phyloP scores from a whole-genome alignment of 2,888 invertebrate genomes.

The Morpho achilles region DNA sequence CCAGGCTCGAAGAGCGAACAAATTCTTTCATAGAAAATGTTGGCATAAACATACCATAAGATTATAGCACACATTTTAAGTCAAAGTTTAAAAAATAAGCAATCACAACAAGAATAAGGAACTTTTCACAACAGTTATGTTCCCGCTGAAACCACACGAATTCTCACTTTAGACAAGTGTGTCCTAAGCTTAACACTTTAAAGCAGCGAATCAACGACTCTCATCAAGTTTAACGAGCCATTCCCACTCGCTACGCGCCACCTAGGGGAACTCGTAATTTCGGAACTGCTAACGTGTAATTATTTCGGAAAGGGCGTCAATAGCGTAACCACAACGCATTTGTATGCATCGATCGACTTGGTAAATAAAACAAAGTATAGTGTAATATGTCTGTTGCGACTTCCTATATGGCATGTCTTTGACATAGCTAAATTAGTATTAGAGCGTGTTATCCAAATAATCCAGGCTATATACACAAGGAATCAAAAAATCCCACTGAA shows the following conservation, averaged over 20 bases:
- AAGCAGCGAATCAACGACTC: constrained; percentile 42
- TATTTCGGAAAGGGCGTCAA: constrained; percentile 70
- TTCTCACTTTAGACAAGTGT: background rate
- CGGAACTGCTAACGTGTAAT: constrained; percentile 71
- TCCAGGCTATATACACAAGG: too few relatives aligned
- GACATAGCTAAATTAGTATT: background rate
- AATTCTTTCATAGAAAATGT: too few relatives aligned
- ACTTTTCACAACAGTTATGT: too few relatives aligned
- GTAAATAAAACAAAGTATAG: constrained; percentile 16
- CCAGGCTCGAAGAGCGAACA: too few relatives aligned
- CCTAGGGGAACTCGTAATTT: constrained; percentile 64
- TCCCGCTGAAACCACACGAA: too few relatives aligned
- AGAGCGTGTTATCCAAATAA: too few relatives aligned
- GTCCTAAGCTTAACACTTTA: constrained; percentile 22
- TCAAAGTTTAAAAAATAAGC: too few relatives aligned
- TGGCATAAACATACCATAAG: too few relatives aligned
- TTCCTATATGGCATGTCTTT: background rate
- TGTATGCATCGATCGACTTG: constrained; percentile 43
- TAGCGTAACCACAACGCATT: constrained; percentile 62
- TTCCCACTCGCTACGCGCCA: constrained; percentile 47
- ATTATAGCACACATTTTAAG: too few relatives aligned
- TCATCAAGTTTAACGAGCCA: constrained; percentile 77
- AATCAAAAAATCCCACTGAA: too few relatives aligned
- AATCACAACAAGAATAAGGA: too few relatives aligned
- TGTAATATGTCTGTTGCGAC: constrained; percentile 10